These are phyloP conservation scores for Blastomussa wellsi DNA, from an alignment of 92 coral and sea anemone species.

Conservation along the genomic window DNA sequence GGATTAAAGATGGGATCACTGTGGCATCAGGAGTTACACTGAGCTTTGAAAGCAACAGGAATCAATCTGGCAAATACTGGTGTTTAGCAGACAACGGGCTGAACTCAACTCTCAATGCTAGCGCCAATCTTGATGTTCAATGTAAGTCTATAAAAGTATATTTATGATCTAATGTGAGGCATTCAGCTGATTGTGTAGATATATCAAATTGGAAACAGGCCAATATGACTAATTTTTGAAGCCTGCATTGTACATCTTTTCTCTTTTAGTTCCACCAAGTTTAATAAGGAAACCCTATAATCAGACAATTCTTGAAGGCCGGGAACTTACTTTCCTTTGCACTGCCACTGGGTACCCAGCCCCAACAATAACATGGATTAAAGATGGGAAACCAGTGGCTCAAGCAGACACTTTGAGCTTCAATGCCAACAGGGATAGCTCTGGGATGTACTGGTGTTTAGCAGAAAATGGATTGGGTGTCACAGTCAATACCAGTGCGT, in stretches of 20 bases:
- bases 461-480: not conserved
- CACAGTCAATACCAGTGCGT: conserved; percentile 1
- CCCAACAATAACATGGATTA: conserved; percentile 12
- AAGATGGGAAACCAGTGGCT: not conserved
- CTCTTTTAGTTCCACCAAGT: conserved; percentile 13
- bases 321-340: not conserved
- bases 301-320: not conserved
- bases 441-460: conserved; percentile 3
- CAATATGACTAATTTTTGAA: too few species aligned
- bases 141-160: too few species aligned
- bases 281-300: not conserved
- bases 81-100: conserved; percentile 14
- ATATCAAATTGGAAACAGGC: too few species aligned
- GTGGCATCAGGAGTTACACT: not conserved
- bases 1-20: conserved; percentile 16
- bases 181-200: too few species aligned
- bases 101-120: not conserved
- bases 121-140: conserved; percentile 10
- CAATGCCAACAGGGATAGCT: not conserved
- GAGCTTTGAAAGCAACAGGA: not conserved
- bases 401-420: not conserved
- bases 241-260: too few species aligned
- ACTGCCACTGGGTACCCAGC: conserved; percentile 18
- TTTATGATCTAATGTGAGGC: too few species aligned
- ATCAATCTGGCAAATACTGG: conserved; percentile 20